Evolutionary conservation across 1,140 invertebrate species (phyloP).

Genomic region (Trypoxylus dichotomus): DNA sequence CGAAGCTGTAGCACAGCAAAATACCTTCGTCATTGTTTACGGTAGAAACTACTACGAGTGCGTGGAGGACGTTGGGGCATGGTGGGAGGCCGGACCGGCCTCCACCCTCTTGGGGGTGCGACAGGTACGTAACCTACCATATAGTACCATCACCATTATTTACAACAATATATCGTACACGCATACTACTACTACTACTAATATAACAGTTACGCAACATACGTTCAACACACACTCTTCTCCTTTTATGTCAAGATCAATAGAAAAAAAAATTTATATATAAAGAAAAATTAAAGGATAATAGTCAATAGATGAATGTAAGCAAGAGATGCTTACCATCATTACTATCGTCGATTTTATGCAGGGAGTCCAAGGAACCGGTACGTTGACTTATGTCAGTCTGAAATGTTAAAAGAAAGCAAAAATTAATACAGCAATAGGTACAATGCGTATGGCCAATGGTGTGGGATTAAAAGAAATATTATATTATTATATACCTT

Average conservation of each 20-base stretch:
- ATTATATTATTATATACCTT: too few species aligned
- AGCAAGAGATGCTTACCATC: not conserved
- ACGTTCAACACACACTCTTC: not conserved
- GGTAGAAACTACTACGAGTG: conserved; percentile 43
- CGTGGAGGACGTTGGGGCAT: conserved; percentile 50
- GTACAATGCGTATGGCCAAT: too few species aligned
- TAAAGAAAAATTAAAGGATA: not conserved
- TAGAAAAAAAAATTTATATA: not conserved
- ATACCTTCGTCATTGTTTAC: conserved; percentile 33
- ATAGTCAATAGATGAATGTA: not conserved
- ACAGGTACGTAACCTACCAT: conserved; percentile 36
- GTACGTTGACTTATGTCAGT: conserved; percentile 40
- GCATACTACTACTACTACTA: too few species aligned
- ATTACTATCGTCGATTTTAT: conserved; percentile 64
- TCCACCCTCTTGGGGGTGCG: conserved; percentile 44
- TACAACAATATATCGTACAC: not conserved
- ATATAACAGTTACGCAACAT: not conserved
- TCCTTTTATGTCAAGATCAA: not conserved
- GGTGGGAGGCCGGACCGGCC: conserved; percentile 49
- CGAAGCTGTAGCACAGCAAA: conserved; percentile 31
- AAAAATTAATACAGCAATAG: conserved; percentile 10
- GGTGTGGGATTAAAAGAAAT: too few species aligned
- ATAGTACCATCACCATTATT: conserved; percentile 26
- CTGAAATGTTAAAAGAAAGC: conserved; percentile 35
- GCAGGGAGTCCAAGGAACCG: conserved; percentile 66